Percentiles rank a stretch among this genome's conserved stretches.
Evolutionary conservation across 1,140 invertebrate genomes (phyloP).

Genomic region (Campoletis sonorensis): DNA sequence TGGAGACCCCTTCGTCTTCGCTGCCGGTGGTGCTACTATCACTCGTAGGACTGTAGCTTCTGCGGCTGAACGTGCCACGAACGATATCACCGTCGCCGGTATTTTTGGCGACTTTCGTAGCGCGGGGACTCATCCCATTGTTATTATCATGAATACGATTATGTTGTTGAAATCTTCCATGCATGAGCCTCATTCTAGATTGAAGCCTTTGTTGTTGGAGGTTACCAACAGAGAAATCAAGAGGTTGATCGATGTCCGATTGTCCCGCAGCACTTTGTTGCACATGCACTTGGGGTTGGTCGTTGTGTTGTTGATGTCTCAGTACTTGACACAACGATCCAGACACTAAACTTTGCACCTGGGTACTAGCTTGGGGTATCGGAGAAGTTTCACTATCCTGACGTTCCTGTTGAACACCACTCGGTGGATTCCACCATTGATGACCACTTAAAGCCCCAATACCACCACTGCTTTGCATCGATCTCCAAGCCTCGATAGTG

Average conservation of each 20-base stretch:
- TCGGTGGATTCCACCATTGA: conserved; percentile 72
- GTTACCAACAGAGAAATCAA: conserved; percentile 74
- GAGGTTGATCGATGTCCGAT: conserved; percentile 72
- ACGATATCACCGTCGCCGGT: conserved; percentile 51
- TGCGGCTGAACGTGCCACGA: conserved; percentile 52
- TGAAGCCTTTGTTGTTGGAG: conserved; percentile 71
- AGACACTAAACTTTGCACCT: conserved; percentile 59
- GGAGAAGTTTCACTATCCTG: conserved; percentile 55
- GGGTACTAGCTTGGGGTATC: conserved; percentile 54
- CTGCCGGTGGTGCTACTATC: conserved; percentile 70
- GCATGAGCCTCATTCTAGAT: conserved; percentile 64
- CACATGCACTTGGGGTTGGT: conserved; percentile 23
- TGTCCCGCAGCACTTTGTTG: conserved; percentile 48
- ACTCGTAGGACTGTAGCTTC: conserved; percentile 72
- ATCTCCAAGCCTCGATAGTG: conserved; percentile 73
- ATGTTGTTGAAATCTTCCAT: conserved; percentile 64
- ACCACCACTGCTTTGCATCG: conserved; percentile 65
- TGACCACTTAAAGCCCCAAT: conserved; percentile 50
- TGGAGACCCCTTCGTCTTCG: conserved; percentile 75
- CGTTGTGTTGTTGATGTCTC: conserved; percentile 60
- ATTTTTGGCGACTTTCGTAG: conserved; percentile 60
- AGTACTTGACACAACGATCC: conserved; percentile 64
- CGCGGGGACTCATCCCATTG: conserved; percentile 63
- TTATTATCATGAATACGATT: conserved; percentile 69
- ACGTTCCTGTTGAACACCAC: conserved; percentile 61